Base-by-base conservation (phyloP, 2,797 vertebrate genomes). In the Triplophysa yarkandensis region DNA sequence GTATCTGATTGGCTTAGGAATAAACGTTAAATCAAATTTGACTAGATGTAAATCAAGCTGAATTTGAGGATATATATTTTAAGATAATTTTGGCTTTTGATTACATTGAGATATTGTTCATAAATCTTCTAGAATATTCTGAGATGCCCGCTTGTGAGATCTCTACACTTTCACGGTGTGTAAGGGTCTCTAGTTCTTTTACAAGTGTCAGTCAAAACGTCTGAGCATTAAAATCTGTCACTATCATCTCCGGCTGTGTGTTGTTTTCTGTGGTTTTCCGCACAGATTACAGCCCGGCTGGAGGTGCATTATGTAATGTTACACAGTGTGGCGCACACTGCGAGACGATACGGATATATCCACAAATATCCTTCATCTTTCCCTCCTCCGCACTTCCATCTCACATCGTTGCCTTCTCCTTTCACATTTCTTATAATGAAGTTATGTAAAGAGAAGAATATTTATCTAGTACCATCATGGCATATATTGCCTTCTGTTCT, bases 221-320 rank as follows among this genome's bases (percentile, higher is more conserved):
- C 28, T 9, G n/a, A 48, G 28, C 10, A 36, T 39, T 9, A 9
- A 39, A 25, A 54, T 7, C 28, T 50, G 75, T 65, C 25, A 30
- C 27, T 41, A 44, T 62, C 43, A 41, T 30, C 46, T 54, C 28
- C 17, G 60, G 25, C 27, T 66, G n/a, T 58, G 55, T 60, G 54
- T 25, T 27, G 52, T 6, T 71, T 77, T 65, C 48, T n/a, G 28
- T 64, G 55, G 55, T 82, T 71, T 77, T 71, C 66, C 17, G 57
- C 17, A 43, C 32, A 1, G 71, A 77, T 71, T 63, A 41, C n/a
- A 80, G 75, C 67, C 71, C 61, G 64, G 72, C 52, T 74, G 71
- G 70, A 72, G 70, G 61, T 13, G 63, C 52, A 71, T 82, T 80
- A 82, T 82, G 68, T 77, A 82, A 82, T 77, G 44, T 16, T 67